phyloP scores from a whole-genome alignment of 2,113 vertebrate genomes.

The Coracopsis vasa region DNA sequence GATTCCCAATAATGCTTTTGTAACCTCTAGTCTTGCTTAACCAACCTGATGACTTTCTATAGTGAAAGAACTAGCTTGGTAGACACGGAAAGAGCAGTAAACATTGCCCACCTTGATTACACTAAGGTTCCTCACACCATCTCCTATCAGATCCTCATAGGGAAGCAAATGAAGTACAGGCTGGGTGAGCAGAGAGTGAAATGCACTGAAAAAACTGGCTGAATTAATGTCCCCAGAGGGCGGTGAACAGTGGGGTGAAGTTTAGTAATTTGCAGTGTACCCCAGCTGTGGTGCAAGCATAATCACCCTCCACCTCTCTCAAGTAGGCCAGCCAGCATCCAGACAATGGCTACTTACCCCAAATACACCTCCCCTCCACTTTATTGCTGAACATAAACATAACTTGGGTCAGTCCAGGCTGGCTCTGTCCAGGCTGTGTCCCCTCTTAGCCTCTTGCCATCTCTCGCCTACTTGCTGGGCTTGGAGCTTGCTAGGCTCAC shows the following conservation, averaged over 20 bases:
- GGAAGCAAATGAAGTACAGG: neutral
- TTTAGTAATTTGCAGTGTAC: neutral
- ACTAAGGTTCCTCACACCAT: neutral
- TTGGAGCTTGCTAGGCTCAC: neutral
- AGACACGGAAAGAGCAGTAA: neutral
- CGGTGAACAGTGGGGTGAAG: neutral
- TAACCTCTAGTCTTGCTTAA: neutral
- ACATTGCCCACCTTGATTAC: neutral
- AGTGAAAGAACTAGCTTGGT: neutral
- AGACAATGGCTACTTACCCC: neutral
- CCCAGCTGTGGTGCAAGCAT: neutral
- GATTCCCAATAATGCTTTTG: neutral
- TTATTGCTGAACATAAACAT: neutral
- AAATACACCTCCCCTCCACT: neutral
- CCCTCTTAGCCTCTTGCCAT: neutral
- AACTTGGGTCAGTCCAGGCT: neutral
- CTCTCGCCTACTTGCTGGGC: neutral
- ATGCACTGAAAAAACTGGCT: neutral
- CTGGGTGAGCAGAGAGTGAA: neutral
- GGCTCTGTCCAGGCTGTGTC: too few relatives aligned
- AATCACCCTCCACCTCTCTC: neutral
- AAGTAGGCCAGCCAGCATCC: neutral
- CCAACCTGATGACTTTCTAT: neutral
- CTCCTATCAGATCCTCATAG: neutral
- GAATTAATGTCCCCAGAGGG: neutral